Base-by-base conservation (phyloP, 1,140 invertebrate species). In the Lethocerus indicus region DNA sequence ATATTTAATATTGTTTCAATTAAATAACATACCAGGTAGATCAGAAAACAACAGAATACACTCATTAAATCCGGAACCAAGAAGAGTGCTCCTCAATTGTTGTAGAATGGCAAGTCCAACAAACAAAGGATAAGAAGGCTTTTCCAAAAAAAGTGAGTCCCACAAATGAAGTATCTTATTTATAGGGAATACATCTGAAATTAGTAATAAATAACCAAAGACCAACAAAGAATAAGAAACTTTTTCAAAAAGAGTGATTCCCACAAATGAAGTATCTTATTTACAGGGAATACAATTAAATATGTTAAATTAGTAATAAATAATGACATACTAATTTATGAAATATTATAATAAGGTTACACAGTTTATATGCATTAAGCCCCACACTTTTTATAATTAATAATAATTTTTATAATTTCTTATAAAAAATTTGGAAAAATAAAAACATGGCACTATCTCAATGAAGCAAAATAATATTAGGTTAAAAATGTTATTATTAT, bases 211-310 rank as follows among this genome's bases (percentile, higher is more conserved):
- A n/a, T n/a, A n/a, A n/a, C n/a, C n/a, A n/a, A n/a, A n/a, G n/a
- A 98, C 87, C 60, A 88, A 92, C 1, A 98, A 68, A 1, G 95
- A 93, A 66, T 97, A 90, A 0, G 90, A 87, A 0, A 88, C 61
- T 94, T 87, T 50, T 91, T 90, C 5, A 98, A 70, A 52, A 98
- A 69, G 23, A 98, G 68, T 41, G 91, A 92, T 66, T 98, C 95
- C 95, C 95, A 98, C 40, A 98, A 63, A 67, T 98, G 93, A 42
- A 98, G 77, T 51, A 98, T 94, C 72, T 98, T 98, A 62, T 98
- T 90, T 5, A 99, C 68, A 1, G 95, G 95, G 67, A 99, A 96
- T 1, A 97, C 91, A 70, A n/a, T n/a, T n/a, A n/a, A n/a, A n/a
- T n/a, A n/a, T 93, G 89, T 90, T 61, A 51, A 72, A 69, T 28